Base-by-base conservation (phyloP, 1,140 invertebrate genomes). In the Geopemphigus sp. region DNA sequence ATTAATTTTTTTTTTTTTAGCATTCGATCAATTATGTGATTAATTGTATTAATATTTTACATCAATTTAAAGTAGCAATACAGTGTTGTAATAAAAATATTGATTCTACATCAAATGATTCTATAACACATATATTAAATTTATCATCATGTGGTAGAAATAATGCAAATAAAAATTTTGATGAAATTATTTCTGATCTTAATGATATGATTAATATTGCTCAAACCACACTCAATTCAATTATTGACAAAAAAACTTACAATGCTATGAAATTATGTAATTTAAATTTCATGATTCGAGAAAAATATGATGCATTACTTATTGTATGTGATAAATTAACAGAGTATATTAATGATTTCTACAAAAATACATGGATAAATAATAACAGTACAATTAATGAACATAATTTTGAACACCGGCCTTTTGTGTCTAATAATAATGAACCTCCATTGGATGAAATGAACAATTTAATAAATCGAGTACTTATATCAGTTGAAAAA, bases 401-500 rank as follows among this genome's bases (percentile, higher is more conserved):
- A 24, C 39, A 80, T 14, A 12, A 57, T 22, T 12, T 56, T 59
- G 53, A 80, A 57, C 24, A n/a, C n/a, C 64, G 61, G 12, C 12
- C 24, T 45, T 56, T 70, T 72, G 12, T 22, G 22, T 24, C 80
- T 45, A 29, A 81, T 59, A 24, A 11, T 47, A 72, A 22, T 81
- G 66, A 73, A 72, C 8, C 39, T 14, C 14, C 39, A 39, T n/a
- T 57, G n/a, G 6, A 29, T 5, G 61, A 81, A 56, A 24, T 80
- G 14, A 81, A 61, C n/a, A 56, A 45, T 29, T 81, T 83, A 45
- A 19, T 82, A 11, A 82, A 83, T 70, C 87, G 85, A 54, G 87
- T 92, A 83, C 85, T 93, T 1, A 81, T 92, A 11, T 85, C 88
- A 0, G 87, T 94, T 80, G 91, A 94, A 84, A 89, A 90, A 64